Percentiles rank a stretch among this genome's conserved stretches.
Evolutionary conservation across 1,140 invertebrate species (phyloP).

Genomic region (Brachionus paranguensis): DNA sequence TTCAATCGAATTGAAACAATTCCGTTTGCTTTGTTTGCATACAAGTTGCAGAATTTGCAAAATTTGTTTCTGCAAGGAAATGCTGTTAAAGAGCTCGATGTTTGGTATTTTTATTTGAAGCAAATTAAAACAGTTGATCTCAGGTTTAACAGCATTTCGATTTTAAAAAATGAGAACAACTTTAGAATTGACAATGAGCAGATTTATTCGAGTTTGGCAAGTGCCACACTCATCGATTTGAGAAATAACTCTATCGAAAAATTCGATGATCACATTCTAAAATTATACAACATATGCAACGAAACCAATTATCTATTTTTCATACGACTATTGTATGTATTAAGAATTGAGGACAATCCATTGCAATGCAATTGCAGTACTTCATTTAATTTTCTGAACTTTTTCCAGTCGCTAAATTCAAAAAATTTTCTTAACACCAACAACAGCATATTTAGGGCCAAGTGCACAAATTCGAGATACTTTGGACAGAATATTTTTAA

Average conservation of each 20-base stretch:
- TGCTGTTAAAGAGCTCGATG: background rate
- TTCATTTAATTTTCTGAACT: slow-evolving; percentile 5
- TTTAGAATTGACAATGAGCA: background rate
- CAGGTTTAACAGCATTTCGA: background rate
- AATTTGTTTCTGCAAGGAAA: background rate
- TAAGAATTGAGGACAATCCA: slow-evolving; percentile 11
- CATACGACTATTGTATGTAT: background rate
- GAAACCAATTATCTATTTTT: slow-evolving; percentile 1
- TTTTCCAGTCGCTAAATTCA: background rate
- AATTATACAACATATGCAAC: background rate
- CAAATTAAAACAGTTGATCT: background rate
- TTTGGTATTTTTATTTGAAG: slow-evolving; percentile 31
- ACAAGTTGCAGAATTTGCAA: background rate
- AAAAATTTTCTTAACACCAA: background rate
- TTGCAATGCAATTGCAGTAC: background rate
- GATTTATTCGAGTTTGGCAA: background rate
- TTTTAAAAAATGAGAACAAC: background rate
- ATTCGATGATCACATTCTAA: slow-evolving; percentile 25
- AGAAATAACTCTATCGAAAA: background rate
- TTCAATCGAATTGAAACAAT: slow-evolving; percentile 12
- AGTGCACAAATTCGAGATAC: background rate
- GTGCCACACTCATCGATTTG: background rate
- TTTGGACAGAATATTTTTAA: slow-evolving; percentile 9
- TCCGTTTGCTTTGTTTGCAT: background rate
- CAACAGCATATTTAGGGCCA: background rate